Conservation (phyloP, 2,888 invertebrate genomes). For the Balanococcus diminutus region DNA sequence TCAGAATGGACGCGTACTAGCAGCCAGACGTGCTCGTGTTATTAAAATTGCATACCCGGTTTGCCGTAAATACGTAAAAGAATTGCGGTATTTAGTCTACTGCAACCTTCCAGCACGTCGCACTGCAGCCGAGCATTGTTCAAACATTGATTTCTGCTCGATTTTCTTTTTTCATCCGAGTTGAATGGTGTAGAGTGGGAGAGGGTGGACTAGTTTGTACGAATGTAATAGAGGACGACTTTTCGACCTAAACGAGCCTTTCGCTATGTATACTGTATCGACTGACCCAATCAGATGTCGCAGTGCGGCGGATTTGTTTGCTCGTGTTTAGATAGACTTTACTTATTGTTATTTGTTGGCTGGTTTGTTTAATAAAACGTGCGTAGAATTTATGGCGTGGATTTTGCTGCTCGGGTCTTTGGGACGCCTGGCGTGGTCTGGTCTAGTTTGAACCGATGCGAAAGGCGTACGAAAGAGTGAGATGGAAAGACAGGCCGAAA, state of each 20-base stretch:
- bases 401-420: neutral
- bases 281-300: slow-evolving; percentile 51
- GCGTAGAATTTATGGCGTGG: slow-evolving; percentile 37
- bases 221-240: neutral
- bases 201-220: neutral
- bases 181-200: neutral
- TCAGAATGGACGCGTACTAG: neutral
- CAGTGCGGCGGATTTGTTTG: slow-evolving; percentile 44
- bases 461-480: neutral
- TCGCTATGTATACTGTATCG: neutral
- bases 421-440: neutral
- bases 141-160: neutral
- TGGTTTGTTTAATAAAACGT: slow-evolving; percentile 49
- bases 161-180: neutral
- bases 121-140: neutral
- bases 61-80: neutral
- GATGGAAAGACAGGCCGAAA: slow-evolving; percentile 13
- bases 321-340: slow-evolving; percentile 9
- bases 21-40: neutral
- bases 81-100: neutral
- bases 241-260: neutral
- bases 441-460: neutral
- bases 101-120: neutral
- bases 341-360: slow-evolving; percentile 51
- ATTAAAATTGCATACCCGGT: slow-evolving; percentile 6